Evolutionary conservation across 23 tunicate genomes (phyloP).

Genomic region (Styela clava): DNA sequence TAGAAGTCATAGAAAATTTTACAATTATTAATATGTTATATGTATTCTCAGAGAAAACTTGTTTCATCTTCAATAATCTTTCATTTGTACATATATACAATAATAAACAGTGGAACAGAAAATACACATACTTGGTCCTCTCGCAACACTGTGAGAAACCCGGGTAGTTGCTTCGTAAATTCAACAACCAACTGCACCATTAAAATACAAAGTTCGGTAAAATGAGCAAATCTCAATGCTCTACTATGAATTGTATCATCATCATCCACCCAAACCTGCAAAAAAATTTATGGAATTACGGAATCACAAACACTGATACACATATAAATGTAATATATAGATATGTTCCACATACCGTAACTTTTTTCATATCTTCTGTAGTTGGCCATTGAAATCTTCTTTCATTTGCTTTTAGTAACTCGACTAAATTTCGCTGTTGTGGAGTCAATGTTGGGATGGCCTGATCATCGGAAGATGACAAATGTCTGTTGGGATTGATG

Average conservation of each 20-base stretch:
- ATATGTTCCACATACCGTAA: too few species aligned
- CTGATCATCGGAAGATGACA: neutral
- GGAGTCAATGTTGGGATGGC: conserved; percentile 53
- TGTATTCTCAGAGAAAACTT: too few species aligned
- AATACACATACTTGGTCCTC: conserved; percentile 83
- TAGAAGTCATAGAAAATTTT: too few species aligned
- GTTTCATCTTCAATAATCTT: too few species aligned
- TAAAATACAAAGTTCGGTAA: conserved; percentile 87
- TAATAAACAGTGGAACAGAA: too few species aligned
- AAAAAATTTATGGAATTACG: neutral
- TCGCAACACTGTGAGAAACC: conserved; percentile 73
- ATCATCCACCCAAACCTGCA: conserved; percentile 89
- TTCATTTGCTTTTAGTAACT: conserved; percentile 83
- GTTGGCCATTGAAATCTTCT: conserved; percentile 95
- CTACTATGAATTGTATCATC: conserved; percentile 45
- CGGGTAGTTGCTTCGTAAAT: conserved; percentile 92
- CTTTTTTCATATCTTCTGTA: conserved; percentile 76
- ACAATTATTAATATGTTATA: too few species aligned
- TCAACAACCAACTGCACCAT: conserved; percentile 94
- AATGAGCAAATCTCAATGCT: conserved; percentile 76
- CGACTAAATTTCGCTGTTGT: conserved; percentile 77
- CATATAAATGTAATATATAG: too few species aligned
- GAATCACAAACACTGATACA: too few species aligned
- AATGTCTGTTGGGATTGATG: conserved; percentile 1
- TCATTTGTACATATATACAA: too few species aligned